Base-by-base conservation (phyloP, 2,113 vertebrate species). In the Microcebus lehilahytsara region DNA sequence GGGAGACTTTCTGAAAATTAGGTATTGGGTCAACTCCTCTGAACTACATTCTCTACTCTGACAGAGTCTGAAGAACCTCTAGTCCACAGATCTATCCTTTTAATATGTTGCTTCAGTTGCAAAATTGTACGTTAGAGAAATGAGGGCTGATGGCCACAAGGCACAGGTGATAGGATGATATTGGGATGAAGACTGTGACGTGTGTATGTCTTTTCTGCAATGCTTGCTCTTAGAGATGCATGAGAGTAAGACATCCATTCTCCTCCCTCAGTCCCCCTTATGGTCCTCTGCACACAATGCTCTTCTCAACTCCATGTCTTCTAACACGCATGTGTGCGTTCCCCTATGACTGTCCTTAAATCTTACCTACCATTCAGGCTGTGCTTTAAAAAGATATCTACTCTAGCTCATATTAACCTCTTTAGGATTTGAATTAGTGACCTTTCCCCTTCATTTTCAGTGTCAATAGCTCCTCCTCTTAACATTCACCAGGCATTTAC, bases 1-100 rank as follows among this genome's bases (percentile, higher is more conserved):
- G 30, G 19, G 87, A 95, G 13, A 25, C 42, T 88, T 93, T 71
- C 49, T 85, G 72, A 88, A 91, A 92, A 71, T 71, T 53, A 87
- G 51, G 25, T 74, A 32, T 91, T 86, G 19, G 4, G 20, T 17
- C 19, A 77, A 17, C 4, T 32, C 49, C 19, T 42, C 17, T 72
- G 40, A 67, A 64, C 7, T 40, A 25, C 23, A 8, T 64, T 95
- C n/a, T 89, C 32, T 80, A 56, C 37, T 93, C 64, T 85, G 5
- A 80, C 25, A 60, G 27, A 81, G n/a, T 85, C 42, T 62, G 4
- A 27, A 74, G 46, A 81, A 19, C 23, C 71, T 49, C 40, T 62
- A 37, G 91, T 66, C 42, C 19, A 23, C 1, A 80, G 34, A 5
- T 11, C 64, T 90, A 16, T 86, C 19, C 64, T 83, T 72, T 90